A percentile compares a stretch with the other conserved stretches of the same genome.
Conservation (phyloP, 2,113 vertebrate species). For the Mustelus asterias region DNA sequence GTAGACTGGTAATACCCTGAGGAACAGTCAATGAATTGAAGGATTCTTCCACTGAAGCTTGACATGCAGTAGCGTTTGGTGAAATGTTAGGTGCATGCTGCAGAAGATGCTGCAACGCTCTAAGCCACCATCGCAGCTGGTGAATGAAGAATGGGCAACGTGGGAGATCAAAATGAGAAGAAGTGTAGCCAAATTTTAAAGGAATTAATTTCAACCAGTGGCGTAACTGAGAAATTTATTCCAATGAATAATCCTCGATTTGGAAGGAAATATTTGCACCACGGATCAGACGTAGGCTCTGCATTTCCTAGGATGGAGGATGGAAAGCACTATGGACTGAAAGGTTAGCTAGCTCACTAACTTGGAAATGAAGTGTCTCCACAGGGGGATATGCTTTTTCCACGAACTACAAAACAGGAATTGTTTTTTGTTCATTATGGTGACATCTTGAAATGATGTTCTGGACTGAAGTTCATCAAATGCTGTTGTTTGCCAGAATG, state of each 20-base stretch:
- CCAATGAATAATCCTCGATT: neutral
- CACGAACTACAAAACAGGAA: neutral
- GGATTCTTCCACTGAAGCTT: neutral
- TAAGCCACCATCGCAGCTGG: neutral
- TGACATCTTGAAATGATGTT: slow-evolving; percentile 8
- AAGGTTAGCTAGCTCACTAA: neutral
- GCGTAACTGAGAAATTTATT: neutral
- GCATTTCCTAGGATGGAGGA: neutral
- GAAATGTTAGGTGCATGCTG: neutral
- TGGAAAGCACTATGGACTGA: neutral
- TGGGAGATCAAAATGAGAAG: neutral
- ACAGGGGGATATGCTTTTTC: neutral
- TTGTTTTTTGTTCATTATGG: neutral
- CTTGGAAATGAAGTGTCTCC: neutral
- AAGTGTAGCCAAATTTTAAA: neutral
- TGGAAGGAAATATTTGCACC: neutral
- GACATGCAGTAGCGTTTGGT: neutral
- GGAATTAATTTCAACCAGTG: neutral
- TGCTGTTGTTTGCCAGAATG: neutral
- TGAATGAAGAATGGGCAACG: neutral
- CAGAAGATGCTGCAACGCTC: neutral
- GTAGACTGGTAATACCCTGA: neutral
- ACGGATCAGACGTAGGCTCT: neutral
- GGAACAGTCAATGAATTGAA: neutral
- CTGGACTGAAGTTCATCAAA: neutral